Evolutionary conservation across 2,797 vertebrate species (phyloP), one percentile per base, ranked within the genome.

Genomic region (Acrocephalus scirpaceus): DNA sequence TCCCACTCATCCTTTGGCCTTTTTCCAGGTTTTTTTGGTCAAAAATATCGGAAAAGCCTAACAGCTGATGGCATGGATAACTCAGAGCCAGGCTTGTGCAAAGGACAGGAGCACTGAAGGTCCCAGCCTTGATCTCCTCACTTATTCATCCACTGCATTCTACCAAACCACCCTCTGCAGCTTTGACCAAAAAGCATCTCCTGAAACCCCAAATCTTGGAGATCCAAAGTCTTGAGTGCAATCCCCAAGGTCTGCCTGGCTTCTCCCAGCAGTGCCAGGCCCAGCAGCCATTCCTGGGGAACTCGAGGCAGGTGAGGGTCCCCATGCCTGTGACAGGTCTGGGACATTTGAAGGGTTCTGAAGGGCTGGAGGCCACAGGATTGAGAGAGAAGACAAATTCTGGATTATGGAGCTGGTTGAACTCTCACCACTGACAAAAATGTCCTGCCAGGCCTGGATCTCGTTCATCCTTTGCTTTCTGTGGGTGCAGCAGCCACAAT

Each of bases 241-340:
- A 42, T 36, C 20, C 30, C 3, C 7, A 11, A 6, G 13, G 11
- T 21, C 22, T 91, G 27, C 9, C 26, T 32, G n/a, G 5, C 14
- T 60, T 44, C 29, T 56, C 48, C 80, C 7, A 45, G 10, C 40
- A 72, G 36, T 64, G 40, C 19, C 67, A 76, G 53, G 19, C 29
- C 30, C 27, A 38, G 13, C 45, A 72, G 56, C 65, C 44, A 5
- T 10, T 36, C 36, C 44, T 73, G 34, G 48, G 19, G 20, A 36
- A 2, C 10, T 15, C 0, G 0, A 66, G 32, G 18, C 45, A 56
- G 40, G 12, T 12, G 20, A 16, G 38, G 5, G 21, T 64, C 27
- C 44, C 44, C 10, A 1, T 9, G 29, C 3, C 34, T 67, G 36
- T 36, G 38, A 11, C 45, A 65, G 32, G 5, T 0, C 42, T 27